phyloP scores from a whole-genome alignment of 2,888 invertebrate genomes.

The Hoplodrina blanda region DNA sequence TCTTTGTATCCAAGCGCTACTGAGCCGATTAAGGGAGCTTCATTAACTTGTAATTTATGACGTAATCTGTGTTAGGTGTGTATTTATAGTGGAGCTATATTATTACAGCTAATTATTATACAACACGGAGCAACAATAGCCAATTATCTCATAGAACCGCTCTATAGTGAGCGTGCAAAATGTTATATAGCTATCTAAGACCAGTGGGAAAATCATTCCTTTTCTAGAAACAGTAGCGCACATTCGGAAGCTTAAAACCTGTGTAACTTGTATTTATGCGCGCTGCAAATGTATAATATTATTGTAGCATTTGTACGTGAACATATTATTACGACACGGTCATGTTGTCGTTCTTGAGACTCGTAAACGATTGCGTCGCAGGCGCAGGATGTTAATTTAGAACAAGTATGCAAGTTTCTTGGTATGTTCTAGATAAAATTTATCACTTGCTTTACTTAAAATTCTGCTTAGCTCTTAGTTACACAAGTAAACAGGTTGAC shows the following conservation, averaged over 20 bases:
- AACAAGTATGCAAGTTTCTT: constrained; percentile 50
- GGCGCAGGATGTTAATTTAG: constrained; percentile 54
- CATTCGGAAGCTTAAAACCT: constrained; percentile 40
- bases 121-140: constrained; percentile 59
- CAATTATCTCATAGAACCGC: constrained; percentile 56
- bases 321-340: constrained; percentile 52
- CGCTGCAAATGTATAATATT: constrained; percentile 36
- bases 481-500: constrained; percentile 21
- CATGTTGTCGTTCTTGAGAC: constrained; percentile 51
- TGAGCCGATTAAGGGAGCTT: constrained; percentile 61
- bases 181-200: constrained; percentile 24
- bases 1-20: constrained; percentile 67
- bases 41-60: constrained; percentile 36
- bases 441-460: constrained; percentile 32
- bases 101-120: constrained; percentile 59
- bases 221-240: constrained; percentile 40
- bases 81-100: constrained; percentile 39
- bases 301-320: constrained; percentile 28
- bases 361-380: constrained; percentile 53
- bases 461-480: constrained; percentile 19
- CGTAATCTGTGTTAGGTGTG: constrained; percentile 38
- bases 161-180: constrained; percentile 36
- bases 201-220: constrained; percentile 43
- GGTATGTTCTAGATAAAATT: constrained; percentile 54
- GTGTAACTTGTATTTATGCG: constrained; percentile 24